Evolutionary conservation across 2,888 invertebrate species (phyloP).

Genomic region (Ypsolopha scabrella): DNA sequence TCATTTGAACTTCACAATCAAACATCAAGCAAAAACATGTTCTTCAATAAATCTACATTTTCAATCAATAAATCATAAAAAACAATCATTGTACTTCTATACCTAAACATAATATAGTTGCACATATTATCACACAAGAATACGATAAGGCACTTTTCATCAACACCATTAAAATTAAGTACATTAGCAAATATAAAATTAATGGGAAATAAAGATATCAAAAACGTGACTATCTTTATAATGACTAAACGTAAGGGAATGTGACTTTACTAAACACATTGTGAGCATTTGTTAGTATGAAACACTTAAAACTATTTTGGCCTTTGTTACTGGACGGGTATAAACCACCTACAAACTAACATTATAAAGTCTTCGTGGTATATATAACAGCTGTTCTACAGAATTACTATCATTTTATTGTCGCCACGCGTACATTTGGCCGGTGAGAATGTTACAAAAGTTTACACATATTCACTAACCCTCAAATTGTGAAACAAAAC

Average conservation of each 20-base stretch:
- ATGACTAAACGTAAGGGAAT: conserved; percentile 17
- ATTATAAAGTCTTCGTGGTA: too few relatives aligned
- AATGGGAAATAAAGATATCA: neutral
- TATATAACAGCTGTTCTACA: neutral
- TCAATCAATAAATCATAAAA: neutral
- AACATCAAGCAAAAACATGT: too few relatives aligned
- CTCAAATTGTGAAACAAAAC: too few relatives aligned
- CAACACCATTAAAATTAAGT: conserved; percentile 6
- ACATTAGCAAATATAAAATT: conserved; percentile 7
- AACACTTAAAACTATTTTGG: conserved; percentile 3
- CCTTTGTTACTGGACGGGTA: neutral
- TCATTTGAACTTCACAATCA: too few relatives aligned
- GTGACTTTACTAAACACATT: conserved; percentile 18
- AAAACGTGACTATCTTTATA: neutral
- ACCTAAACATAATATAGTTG: neutral
- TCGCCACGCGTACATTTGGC: too few relatives aligned
- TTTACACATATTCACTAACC: too few relatives aligned
- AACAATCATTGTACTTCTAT: neutral
- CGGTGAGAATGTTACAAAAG: too few relatives aligned
- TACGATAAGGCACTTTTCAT: conserved; percentile 12
- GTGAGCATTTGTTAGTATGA: conserved; percentile 18
- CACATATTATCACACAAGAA: neutral
- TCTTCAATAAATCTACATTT: too few relatives aligned
- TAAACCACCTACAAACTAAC: neutral
- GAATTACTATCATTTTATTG: too few relatives aligned